Evolutionary conservation across 2,888 invertebrate species (phyloP).

Genomic region (Diogma glabrata): DNA sequence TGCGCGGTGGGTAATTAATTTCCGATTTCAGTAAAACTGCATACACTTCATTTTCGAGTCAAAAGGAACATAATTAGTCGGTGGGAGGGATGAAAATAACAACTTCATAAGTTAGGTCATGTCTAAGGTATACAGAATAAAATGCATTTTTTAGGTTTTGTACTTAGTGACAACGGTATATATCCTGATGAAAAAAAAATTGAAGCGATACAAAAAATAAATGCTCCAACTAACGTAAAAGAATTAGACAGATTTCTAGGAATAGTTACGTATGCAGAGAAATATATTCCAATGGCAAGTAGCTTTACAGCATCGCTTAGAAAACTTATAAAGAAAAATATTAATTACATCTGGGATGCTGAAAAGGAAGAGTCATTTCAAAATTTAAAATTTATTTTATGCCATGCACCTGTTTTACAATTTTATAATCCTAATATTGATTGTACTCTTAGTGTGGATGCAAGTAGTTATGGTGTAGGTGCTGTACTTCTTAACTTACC

Average conservation of each 20-base stretch:
- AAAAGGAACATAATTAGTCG: too few species aligned
- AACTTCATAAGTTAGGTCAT: too few species aligned
- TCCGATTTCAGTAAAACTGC: too few species aligned
- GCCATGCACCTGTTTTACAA: too few species aligned
- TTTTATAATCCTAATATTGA: constrained; percentile 13
- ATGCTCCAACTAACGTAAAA: constrained; percentile 17
- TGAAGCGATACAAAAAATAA: constrained; percentile 20
- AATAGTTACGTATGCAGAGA: constrained; percentile 21
- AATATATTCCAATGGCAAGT: constrained; percentile 23
- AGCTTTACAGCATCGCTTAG: constrained; percentile 16
- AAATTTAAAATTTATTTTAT: too few species aligned
- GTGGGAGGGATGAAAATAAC: too few species aligned
- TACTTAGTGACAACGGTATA: constrained; percentile 16
- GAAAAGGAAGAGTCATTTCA: too few species aligned
- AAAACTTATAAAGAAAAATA: constrained; percentile 19
- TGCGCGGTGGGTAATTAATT: too few species aligned
- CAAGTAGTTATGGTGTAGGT: constrained; percentile 15
- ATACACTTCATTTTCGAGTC: too few species aligned
- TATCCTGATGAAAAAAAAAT: constrained; percentile 19
- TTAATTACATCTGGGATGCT: constrained; percentile 18
- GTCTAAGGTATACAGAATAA: too few species aligned
- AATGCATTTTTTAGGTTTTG: constrained; percentile 20
- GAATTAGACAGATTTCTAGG: constrained; percentile 22
- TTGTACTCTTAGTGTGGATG: too few species aligned
- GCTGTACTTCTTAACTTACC: constrained; percentile 18